Evolutionary conservation across 1,140 invertebrate genomes (phyloP).

Genomic region (Octopus sinensis): DNA sequence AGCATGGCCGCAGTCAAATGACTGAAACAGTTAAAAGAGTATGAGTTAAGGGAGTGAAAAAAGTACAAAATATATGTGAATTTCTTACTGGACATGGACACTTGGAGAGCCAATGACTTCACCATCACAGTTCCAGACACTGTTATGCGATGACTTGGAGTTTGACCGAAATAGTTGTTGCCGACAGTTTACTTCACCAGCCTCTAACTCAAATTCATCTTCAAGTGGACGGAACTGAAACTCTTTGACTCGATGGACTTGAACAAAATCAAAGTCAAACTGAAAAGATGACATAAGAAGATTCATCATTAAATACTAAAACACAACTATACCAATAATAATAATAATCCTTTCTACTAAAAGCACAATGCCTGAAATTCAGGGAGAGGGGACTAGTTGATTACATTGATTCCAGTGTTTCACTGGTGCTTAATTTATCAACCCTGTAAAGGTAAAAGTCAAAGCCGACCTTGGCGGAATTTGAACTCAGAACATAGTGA

Average conservation of each 20-base stretch:
- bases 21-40: background rate
- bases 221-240: constrained; percentile 67
- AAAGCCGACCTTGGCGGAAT: too few species aligned
- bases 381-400: too few species aligned
- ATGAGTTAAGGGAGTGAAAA: background rate
- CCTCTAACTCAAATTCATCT: constrained; percentile 28
- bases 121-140: constrained; percentile 83
- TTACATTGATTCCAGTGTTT: too few species aligned
- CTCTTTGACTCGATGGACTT: constrained; percentile 72
- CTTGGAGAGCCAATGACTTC: constrained; percentile 71
- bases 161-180: constrained; percentile 13
- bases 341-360: too few species aligned
- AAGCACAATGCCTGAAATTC: too few species aligned
- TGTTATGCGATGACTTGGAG: constrained; percentile 26
- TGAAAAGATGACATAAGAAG: constrained; percentile 47
- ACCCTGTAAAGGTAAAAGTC: too few species aligned
- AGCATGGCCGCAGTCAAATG: too few species aligned
- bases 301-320: too few species aligned
- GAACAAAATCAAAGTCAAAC: constrained; percentile 76
- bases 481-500: too few species aligned
- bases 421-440: too few species aligned
- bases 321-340: too few species aligned
- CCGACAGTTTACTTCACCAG: constrained; percentile 19
- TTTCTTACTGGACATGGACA: constrained; percentile 68
- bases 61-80: background rate